Evolutionary conservation across 2,888 invertebrate genomes (phyloP).

Genomic region (Temnothorax ravouxi): DNA sequence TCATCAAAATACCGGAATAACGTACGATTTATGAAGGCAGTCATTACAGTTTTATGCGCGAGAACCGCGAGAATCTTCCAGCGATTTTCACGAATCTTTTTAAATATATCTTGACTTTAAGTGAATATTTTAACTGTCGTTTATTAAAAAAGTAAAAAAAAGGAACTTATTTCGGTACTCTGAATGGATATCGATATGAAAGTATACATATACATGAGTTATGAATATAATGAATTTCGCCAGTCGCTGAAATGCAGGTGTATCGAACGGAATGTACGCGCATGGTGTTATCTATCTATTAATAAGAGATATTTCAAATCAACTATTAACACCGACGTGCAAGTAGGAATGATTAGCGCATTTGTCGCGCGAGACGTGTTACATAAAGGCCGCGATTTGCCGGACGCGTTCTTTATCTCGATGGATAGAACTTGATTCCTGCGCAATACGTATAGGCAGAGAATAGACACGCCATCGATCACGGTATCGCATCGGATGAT

Average conservation of each 20-base stretch:
- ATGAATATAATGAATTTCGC: constrained; percentile 4
- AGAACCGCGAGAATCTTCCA: not conserved
- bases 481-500: constrained; percentile 59
- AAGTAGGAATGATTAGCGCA: not conserved
- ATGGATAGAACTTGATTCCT: constrained; percentile 45
- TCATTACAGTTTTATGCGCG: constrained; percentile 8
- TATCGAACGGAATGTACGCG: not conserved
- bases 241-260: not conserved
- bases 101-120: not conserved
- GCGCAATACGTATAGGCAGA: constrained; percentile 36
- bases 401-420: constrained; percentile 39
- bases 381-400: constrained; percentile 27
- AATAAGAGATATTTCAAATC: not conserved
- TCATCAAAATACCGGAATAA: not conserved
- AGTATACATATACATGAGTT: not conserved
- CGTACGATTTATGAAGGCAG: not conserved
- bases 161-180: not conserved
- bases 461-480: constrained; percentile 63
- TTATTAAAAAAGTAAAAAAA: not conserved
- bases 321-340: constrained; percentile 13
- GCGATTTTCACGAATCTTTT: not conserved
- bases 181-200: not conserved
- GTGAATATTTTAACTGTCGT: not conserved
- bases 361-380: constrained; percentile 10
- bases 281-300: not conserved